These are phyloP conservation scores for Perizoma flavofasciatum DNA, from an alignment of 2,888 invertebrate genomes.

Conservation along the genomic window DNA sequence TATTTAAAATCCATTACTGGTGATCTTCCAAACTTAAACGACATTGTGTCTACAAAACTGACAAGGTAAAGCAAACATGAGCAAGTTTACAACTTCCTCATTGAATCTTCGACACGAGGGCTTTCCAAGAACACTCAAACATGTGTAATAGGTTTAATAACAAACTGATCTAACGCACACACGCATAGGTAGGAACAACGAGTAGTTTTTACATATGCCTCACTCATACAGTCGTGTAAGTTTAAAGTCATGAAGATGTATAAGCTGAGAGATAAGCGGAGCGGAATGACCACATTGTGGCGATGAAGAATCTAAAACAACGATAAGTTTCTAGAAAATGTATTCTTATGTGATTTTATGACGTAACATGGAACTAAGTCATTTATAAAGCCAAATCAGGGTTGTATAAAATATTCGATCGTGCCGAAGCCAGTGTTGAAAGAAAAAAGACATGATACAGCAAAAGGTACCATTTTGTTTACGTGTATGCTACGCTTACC, in stretches of 20 bases:
- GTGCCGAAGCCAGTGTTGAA: no score
- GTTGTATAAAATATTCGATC: no score
- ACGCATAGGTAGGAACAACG: background rate
- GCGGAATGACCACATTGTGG: background rate
- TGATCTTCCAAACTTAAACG: background rate
- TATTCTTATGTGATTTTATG: no score
- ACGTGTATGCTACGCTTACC: conserved; percentile 2
- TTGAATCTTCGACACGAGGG: conserved; percentile 32
- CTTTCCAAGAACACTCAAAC: conserved; percentile 48
- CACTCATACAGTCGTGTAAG: conserved; percentile 8
- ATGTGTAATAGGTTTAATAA: conserved; percentile 22
- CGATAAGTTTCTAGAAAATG: no score
- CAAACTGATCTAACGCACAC: conserved; percentile 32
- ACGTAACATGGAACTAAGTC: no score
- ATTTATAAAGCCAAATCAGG: no score
- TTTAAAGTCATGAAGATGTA: background rate
- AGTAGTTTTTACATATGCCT: conserved; percentile 6
- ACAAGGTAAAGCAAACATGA: background rate
- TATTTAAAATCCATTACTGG: background rate
- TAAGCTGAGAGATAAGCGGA: conserved; percentile 7
- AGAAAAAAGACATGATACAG: no score
- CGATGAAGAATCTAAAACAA: no score
- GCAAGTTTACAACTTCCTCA: conserved; percentile 23
- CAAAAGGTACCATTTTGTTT: no score
- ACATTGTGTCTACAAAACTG: background rate